Percentiles rank a stretch among this genome's conserved stretches.
phyloP scores from a whole-genome alignment of 2,113 vertebrate species.

The Copsychus sechellarum region DNA sequence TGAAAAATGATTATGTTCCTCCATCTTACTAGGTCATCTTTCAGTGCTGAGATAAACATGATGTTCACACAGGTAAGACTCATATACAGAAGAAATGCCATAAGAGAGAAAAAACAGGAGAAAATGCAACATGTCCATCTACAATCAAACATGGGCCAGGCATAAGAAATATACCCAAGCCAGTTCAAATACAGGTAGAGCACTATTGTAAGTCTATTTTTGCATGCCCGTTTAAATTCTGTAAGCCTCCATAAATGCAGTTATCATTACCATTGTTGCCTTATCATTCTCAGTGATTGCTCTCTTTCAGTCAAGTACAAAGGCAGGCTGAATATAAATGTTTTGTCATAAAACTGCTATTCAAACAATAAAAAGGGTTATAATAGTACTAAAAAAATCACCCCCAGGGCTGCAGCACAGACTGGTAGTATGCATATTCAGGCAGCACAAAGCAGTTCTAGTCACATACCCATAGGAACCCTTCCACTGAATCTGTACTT shows the following conservation, averaged over 20 bases:
- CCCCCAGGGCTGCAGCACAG: conserved; percentile 62
- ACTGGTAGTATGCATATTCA: conserved; percentile 44
- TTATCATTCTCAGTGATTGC: conserved; percentile 74
- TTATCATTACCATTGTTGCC: conserved; percentile 74
- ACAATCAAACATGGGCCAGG: conserved; percentile 1
- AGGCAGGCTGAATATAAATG: conserved; percentile 78
- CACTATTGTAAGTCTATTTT: conserved; percentile 42
- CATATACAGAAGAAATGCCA: background rate
- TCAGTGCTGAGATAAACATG: background rate
- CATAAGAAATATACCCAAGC: background rate
- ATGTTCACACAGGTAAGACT: background rate
- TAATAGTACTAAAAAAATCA: conserved; percentile 76
- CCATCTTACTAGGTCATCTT: background rate
- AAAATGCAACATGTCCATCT: conserved; percentile 8
- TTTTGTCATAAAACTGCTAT: conserved; percentile 80
- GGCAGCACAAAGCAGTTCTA: conserved; percentile 33
- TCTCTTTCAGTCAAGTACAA: conserved; percentile 76
- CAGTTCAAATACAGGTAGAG: conserved; percentile 42
- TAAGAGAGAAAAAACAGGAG: background rate
- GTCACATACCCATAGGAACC: conserved; percentile 30
- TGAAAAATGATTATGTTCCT: conserved; percentile 9
- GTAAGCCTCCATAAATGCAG: conserved; percentile 71
- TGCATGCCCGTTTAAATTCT: conserved; percentile 63
- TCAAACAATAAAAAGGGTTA: conserved; percentile 78
- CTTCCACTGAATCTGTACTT: conserved; percentile 13